A percentile compares a stretch with the other conserved stretches of the same genome.
These are phyloP conservation scores for Scelioninae gen. 2 DNA, from an alignment of 2,888 invertebrate genomes.

Conservation along the genomic window DNA sequence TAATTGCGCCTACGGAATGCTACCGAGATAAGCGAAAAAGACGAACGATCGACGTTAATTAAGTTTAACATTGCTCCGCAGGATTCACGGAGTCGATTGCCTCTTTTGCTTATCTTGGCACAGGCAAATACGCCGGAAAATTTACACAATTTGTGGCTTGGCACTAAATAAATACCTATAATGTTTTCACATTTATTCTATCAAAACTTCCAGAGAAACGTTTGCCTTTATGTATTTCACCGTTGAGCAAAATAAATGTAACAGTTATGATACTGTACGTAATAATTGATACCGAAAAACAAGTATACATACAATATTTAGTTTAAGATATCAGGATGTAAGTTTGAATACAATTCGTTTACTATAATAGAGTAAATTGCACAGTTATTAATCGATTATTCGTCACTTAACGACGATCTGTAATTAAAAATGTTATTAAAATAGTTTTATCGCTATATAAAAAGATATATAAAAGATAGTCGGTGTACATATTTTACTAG, in stretches of 20 bases:
- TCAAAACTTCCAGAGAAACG: background rate
- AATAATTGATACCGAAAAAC: too few species aligned
- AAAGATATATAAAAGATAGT: too few species aligned
- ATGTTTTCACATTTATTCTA: slow-evolving; percentile 3
- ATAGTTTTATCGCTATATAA: too few species aligned
- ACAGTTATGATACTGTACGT: too few species aligned
- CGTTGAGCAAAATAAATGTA: background rate
- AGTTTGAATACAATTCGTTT: too few species aligned
- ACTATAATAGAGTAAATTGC: too few species aligned
- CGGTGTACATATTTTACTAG: too few species aligned
- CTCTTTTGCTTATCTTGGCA: slow-evolving; percentile 31
- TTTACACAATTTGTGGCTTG: slow-evolving; percentile 25
- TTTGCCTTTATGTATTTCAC: slow-evolving; percentile 16
- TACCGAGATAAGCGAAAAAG: slow-evolving; percentile 44
- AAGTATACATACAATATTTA: too few species aligned
- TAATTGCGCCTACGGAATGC: slow-evolving; percentile 28
- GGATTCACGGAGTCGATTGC: slow-evolving; percentile 27
- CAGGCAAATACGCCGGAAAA: slow-evolving; percentile 28
- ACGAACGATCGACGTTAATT: slow-evolving; percentile 50
- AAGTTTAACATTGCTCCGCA: slow-evolving; percentile 26
- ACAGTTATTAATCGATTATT: too few species aligned
- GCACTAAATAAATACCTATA: slow-evolving; percentile 1
- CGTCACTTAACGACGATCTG: too few species aligned
- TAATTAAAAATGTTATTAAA: too few species aligned
- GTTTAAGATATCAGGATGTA: too few species aligned